Evolutionary conservation across 1,140 invertebrate species (phyloP).

Genomic region (Conus betulinus): DNA sequence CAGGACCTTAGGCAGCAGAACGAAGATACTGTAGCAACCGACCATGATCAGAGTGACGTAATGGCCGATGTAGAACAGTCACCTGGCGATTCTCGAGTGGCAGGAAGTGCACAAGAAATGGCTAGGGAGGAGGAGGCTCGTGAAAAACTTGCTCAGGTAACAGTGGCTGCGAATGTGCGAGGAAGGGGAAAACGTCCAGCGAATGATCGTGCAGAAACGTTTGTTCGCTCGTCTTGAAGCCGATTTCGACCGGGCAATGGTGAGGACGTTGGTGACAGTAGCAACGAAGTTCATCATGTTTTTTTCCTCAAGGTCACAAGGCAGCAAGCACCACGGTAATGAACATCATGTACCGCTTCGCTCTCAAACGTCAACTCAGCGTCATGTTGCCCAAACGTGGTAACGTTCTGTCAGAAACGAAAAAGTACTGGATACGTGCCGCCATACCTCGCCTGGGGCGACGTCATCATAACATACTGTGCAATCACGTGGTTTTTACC

Average conservation of each 20-base stretch:
- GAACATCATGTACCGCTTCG: constrained; percentile 63
- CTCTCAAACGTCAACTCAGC: constrained; percentile 47
- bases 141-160: neutral
- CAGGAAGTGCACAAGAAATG: neutral
- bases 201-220: neutral
- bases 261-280: neutral
- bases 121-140: neutral
- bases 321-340: constrained; percentile 63
- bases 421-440: constrained; percentile 26
- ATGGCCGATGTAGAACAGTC: no score
- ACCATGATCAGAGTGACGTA: no score
- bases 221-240: neutral
- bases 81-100: no score
- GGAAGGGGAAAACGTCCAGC: neutral
- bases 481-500: constrained; percentile 62
- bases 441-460: constrained; percentile 29
- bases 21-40: no score
- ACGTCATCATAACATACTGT: constrained; percentile 52
- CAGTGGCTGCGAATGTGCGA: neutral
- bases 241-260: neutral
- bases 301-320: constrained; percentile 68
- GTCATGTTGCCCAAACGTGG: constrained; percentile 54
- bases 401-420: constrained; percentile 45
- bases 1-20: no score
- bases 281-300: constrained; percentile 49